A percentile compares a stretch with the other conserved stretches of the same genome.
These are phyloP conservation scores for Crematogaster levior DNA, from an alignment of 2,888 invertebrate genomes.

Conservation along the genomic window DNA sequence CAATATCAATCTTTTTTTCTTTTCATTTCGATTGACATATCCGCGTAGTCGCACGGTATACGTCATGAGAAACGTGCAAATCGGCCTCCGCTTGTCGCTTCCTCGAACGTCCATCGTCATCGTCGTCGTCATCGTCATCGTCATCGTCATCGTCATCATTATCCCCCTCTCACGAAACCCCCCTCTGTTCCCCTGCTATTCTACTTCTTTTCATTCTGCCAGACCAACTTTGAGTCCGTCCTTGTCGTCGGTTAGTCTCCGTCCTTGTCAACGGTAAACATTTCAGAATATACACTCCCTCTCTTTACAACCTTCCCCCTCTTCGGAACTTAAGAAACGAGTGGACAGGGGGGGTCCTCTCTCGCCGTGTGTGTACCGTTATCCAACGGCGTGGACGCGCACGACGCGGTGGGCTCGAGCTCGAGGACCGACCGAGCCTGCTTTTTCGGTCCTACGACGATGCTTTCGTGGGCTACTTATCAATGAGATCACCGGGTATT, in stretches of 20 bases:
- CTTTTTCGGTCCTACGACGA: slow-evolving; percentile 80
- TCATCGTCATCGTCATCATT: slow-evolving; percentile 31
- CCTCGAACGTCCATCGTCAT: slow-evolving; percentile 16
- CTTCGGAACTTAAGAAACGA: slow-evolving; percentile 14
- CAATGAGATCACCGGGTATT: slow-evolving; percentile 83
- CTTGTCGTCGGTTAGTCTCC: slow-evolving; percentile 70
- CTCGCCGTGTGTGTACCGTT: slow-evolving; percentile 81
- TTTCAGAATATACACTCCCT: slow-evolving; percentile 59
- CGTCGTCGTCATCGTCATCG: slow-evolving; percentile 5
- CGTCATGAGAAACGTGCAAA: slow-evolving; percentile 80
- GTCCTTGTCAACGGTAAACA: slow-evolving; percentile 75
- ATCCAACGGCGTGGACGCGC: slow-evolving; percentile 80
- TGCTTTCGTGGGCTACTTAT: slow-evolving; percentile 82
- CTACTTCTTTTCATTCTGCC: background rate
- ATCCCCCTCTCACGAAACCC: slow-evolving; percentile 15
- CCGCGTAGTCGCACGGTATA: slow-evolving; percentile 74
- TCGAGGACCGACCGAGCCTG: slow-evolving; percentile 55
- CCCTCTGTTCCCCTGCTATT: background rate
- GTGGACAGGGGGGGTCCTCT: slow-evolving; percentile 67
- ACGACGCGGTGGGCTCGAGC: slow-evolving; percentile 17
- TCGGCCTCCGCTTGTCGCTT: slow-evolving; percentile 5
- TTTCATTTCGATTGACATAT: slow-evolving; percentile 74
- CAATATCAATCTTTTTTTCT: slow-evolving; percentile 34
- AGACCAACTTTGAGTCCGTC: slow-evolving; percentile 62
- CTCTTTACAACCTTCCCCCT: background rate